Percentiles rank a stretch among this genome's conserved stretches.
Evolutionary conservation across 2,888 invertebrate genomes (phyloP).

Genomic region (Peribatodes rhomboidaria): DNA sequence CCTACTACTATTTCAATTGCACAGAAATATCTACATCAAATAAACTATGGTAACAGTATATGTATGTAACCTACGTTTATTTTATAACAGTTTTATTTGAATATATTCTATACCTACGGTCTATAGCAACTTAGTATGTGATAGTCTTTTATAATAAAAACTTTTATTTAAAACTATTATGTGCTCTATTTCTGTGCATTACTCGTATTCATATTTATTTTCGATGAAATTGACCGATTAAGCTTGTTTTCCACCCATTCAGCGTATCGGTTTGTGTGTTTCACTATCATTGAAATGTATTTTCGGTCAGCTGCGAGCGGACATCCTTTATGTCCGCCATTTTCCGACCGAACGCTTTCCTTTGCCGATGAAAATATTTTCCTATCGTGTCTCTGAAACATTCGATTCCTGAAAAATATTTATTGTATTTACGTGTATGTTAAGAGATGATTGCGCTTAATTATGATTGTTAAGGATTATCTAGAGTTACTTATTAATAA

Average conservation of each 20-base stretch:
- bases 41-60: too few relatives aligned
- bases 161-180: too few relatives aligned
- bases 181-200: too few relatives aligned
- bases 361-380: constrained; percentile 51
- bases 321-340: constrained; percentile 49
- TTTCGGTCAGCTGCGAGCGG: constrained; percentile 26
- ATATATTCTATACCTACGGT: too few relatives aligned
- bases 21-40: too few relatives aligned
- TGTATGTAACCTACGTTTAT: too few relatives aligned
- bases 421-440: not conserved
- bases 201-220: not conserved
- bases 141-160: too few relatives aligned
- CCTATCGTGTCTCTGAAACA: constrained; percentile 21
- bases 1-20: too few relatives aligned
- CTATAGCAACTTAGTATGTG: too few relatives aligned
- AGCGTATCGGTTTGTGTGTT: constrained; percentile 3
- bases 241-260: constrained; percentile 1
- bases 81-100: too few relatives aligned
- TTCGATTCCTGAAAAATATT: not conserved
- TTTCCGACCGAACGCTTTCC: constrained; percentile 53
- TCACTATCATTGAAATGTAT: constrained; percentile 25
- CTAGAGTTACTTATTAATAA: too few relatives aligned
- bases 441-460: not conserved
- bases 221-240: not conserved
- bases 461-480: not conserved